Evolutionary conservation across 92 coral and sea anemone genomes (phyloP).

Genomic region (Palythoa caribaeorum): DNA sequence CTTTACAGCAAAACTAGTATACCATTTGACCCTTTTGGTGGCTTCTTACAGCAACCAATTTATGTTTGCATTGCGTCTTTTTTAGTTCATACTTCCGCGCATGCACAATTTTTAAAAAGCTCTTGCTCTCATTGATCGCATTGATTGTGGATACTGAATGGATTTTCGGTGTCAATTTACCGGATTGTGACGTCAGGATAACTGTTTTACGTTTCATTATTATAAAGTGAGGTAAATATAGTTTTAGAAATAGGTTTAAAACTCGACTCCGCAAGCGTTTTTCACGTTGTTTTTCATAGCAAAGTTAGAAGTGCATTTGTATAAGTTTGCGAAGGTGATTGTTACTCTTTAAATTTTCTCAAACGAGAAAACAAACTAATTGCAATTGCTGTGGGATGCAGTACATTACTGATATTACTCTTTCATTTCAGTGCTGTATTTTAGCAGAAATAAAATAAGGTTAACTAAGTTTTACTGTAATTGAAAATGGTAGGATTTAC

Average conservation of each 20-base stretch:
- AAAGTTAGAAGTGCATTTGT: background rate
- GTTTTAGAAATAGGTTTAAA: background rate
- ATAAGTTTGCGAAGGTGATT: background rate
- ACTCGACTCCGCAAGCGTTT: background rate
- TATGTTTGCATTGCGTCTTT: background rate
- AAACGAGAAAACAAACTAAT: background rate
- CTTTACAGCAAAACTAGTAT: background rate
- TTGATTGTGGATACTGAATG: background rate
- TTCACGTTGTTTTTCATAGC: background rate
- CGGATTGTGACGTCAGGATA: slow-evolving; percentile 13
- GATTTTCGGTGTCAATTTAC: background rate
- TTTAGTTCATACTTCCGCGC: background rate
- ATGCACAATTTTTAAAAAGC: background rate
- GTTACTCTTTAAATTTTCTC: background rate
- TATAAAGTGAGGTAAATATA: background rate
- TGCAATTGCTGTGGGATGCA: background rate
- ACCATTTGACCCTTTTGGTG: background rate
- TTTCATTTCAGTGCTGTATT: no score
- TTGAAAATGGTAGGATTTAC: no score
- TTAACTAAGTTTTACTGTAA: no score
- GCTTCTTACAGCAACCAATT: background rate
- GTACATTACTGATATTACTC: background rate
- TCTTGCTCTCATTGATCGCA: background rate
- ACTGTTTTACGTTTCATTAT: background rate
- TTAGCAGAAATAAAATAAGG: no score